Evolutionary conservation across 2,797 vertebrate species (phyloP), one percentile per base, ranked within the genome.

Genomic region (Carcharodon carcharias): DNA sequence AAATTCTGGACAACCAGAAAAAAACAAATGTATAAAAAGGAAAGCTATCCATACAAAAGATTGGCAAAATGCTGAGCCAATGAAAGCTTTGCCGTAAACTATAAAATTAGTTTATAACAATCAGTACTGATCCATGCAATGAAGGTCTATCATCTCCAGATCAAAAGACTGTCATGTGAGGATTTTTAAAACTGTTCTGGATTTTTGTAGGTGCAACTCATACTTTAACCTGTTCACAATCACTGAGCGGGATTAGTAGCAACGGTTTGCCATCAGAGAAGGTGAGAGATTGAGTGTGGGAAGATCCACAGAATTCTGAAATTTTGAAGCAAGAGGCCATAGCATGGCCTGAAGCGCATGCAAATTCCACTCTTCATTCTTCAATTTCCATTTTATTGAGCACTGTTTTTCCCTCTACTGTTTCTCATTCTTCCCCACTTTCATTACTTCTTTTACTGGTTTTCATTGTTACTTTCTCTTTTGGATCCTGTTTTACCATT

Each of bases 341-440:
- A 94, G 92, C 67, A 95, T 28, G 23, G 94, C n/a, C 93, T 50
- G 26, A 95, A 95, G 40, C 0, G 40, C 28, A 73, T 31, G 54
- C 69, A 71, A 95, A 71, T 73, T 73, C 31, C 67, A 69, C 92
- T 95, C 50, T 56, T 73, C 93, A 28, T 92, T 92, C 56, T 92
- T 92, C 89, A 58, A 61, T 92, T 92, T 58, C 56, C 88, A 82
- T 45, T 82, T 82, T 45, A 50, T 85, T 50, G 45, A 85, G 82
- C 82, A 50, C 40, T 85, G 82, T 2, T 92, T 35, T 73, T 35
- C 69, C 50, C 50, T 71, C 69, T 77, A 95, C 3, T 73, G 56
- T 93, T 56, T 58, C 94, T 56, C 40, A 71, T 26, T 56, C 94
- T 77, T 73, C 50, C 26, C 45, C 16, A 67, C 67, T 35, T 77